phyloP scores from a whole-genome alignment of 2,888 invertebrate species.

The Erannis defoliaria region DNA sequence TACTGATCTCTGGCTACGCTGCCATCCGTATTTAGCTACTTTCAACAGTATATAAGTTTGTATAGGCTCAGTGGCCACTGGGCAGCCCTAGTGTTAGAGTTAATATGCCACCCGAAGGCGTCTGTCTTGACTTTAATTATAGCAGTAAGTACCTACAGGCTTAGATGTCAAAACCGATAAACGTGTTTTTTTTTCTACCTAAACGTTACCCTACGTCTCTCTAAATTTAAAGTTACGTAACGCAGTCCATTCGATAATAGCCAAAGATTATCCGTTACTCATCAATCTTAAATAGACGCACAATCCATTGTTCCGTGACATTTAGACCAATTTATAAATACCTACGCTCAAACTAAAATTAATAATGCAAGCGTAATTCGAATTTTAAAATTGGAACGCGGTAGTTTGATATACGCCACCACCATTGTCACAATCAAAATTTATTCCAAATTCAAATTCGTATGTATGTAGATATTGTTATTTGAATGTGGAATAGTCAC shows the following conservation, averaged over 20 bases:
- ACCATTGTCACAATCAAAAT: constrained; percentile 58
- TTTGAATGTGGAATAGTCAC: constrained; percentile 79
- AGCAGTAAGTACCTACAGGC: too few relatives aligned
- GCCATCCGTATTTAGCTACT: too few relatives aligned
- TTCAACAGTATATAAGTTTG: too few relatives aligned
- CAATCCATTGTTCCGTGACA: constrained; percentile 84
- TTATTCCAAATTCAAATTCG: constrained; percentile 69
- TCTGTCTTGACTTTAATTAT: too few relatives aligned
- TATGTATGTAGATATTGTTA: constrained; percentile 27
- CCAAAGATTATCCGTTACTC: constrained; percentile 79
- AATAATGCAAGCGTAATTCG: constrained; percentile 64
- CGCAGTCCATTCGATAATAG: constrained; percentile 72
- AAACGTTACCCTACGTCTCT: background rate
- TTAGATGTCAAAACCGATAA: too few relatives aligned
- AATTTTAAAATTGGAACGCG: constrained; percentile 60
- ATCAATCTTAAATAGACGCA: constrained; percentile 82
- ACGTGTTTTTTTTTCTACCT: too few relatives aligned
- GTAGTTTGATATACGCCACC: constrained; percentile 12
- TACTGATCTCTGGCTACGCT: too few relatives aligned
- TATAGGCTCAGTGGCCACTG: too few relatives aligned
- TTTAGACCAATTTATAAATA: constrained; percentile 83
- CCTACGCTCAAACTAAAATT: constrained; percentile 69
- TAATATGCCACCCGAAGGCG: too few relatives aligned
- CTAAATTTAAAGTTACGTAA: constrained; percentile 65
- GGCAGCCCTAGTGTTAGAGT: too few relatives aligned